Evolutionary conservation across 2,797 vertebrate genomes (phyloP).

Genomic region (Helicolenus hilgendorfi): DNA sequence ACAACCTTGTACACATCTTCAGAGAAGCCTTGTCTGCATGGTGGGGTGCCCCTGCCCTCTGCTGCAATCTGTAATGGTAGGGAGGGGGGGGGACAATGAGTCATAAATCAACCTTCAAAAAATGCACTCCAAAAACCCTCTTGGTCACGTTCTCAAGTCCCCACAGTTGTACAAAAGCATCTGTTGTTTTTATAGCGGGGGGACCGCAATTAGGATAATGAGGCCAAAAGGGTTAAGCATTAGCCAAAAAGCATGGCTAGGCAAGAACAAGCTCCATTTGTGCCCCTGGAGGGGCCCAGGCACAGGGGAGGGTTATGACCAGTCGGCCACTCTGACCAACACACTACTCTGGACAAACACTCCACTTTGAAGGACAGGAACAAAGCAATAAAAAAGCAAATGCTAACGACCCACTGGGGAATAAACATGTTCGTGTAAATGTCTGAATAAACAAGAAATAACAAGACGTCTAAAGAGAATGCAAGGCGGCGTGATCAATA

Average conservation of each 20-base stretch:
- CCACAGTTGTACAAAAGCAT: conserved; percentile 89
- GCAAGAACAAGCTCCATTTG: conserved; percentile 95
- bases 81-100: conserved; percentile 71
- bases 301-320: conserved; percentile 70
- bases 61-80: conserved; percentile 91
- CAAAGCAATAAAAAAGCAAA: conserved; percentile 69
- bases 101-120: conserved; percentile 82
- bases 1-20: conserved; percentile 94
- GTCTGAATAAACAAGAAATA: conserved; percentile 44
- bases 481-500: conserved; percentile 37
- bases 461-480: conserved; percentile 17
- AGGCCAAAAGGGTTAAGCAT: conserved; percentile 98
- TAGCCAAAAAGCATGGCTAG: conserved; percentile 92
- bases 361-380: conserved; percentile 82
- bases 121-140: conserved; percentile 82
- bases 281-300: conserved; percentile 87
- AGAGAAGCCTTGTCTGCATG: conserved; percentile 96
- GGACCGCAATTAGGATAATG: conserved; percentile 92
- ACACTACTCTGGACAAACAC: conserved; percentile 89
- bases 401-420: conserved; percentile 57
- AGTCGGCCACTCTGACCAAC: conserved; percentile 88
- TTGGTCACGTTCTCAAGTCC: conserved; percentile 89
- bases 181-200: conserved; percentile 93
- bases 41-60: conserved; percentile 92
- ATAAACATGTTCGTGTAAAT: conserved; percentile 49